Evolutionary conservation across 2,888 invertebrate species (phyloP).

Genomic region (Rutpela maculata): DNA sequence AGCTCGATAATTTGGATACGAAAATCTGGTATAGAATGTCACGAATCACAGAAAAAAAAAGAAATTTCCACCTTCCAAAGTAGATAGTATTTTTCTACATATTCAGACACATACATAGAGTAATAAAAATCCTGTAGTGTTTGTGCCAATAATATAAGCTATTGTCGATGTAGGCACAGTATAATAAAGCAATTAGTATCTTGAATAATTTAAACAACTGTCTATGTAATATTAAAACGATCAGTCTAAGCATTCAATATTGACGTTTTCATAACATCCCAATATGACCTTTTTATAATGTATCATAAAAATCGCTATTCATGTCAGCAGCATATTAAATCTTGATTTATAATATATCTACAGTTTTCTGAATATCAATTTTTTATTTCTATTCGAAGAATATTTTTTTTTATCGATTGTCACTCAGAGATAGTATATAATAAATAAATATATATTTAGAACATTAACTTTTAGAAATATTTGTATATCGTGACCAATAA

Average conservation of each 20-base stretch:
- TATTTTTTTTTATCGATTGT: neutral
- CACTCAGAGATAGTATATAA: neutral
- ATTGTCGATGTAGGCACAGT: neutral
- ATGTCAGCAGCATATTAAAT: neutral
- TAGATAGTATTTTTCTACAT: no score
- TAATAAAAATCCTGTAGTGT: neutral
- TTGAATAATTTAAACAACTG: neutral
- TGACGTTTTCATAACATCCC: neutral
- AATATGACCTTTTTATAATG: neutral
- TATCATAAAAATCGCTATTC: neutral
- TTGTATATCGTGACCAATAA: neutral
- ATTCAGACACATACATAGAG: neutral
- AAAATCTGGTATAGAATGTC: no score
- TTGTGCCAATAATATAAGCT: neutral
- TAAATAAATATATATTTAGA: neutral
- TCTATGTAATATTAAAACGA: neutral
- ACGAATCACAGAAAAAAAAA: no score
- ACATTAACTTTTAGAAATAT: neutral
- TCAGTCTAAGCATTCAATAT: neutral
- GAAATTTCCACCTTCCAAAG: no score
- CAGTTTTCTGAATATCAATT: neutral
- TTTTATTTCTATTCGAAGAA: neutral
- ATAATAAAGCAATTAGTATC: neutral
- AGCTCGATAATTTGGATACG: no score
- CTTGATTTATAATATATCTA: neutral